phyloP scores from a whole-genome alignment of 2,888 invertebrate genomes.

The Sesia bembeciformis region DNA sequence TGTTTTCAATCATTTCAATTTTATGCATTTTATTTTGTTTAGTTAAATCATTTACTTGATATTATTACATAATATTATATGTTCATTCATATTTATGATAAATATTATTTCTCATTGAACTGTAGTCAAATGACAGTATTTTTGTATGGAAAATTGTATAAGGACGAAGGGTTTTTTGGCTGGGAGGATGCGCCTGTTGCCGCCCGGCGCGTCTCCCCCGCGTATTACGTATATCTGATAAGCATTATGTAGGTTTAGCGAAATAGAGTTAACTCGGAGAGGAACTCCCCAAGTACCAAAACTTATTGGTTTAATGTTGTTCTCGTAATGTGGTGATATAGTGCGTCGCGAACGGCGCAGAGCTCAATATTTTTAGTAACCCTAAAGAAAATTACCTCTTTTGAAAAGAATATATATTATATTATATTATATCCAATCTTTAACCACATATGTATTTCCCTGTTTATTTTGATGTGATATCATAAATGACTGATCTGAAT shows the following conservation, averaged over 20 bases:
- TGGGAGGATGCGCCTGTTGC: conserved; percentile 21
- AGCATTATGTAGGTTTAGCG: conserved; percentile 76
- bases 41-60: conserved; percentile 71
- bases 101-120: conserved; percentile 61
- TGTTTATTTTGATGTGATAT: conserved; percentile 77
- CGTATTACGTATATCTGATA: conserved; percentile 69
- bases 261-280: conserved; percentile 69
- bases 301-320: conserved; percentile 70
- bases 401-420: conserved; percentile 70
- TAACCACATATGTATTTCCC: conserved; percentile 73
- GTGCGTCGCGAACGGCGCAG: conserved; percentile 64
- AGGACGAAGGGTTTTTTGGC: conserved; percentile 61
- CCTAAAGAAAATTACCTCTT: conserved; percentile 75
- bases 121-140: conserved; percentile 77
- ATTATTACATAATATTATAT: conserved; percentile 44
- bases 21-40: conserved; percentile 73
- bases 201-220: conserved; percentile 18
- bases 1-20: conserved; percentile 68
- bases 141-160: conserved; percentile 73
- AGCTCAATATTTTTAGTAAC: conserved; percentile 75
- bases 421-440: conserved; percentile 68
- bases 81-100: conserved; percentile 62
- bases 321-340: conserved; percentile 72
- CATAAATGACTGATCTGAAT: conserved; percentile 77
- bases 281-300: conserved; percentile 66